Evolutionary conservation across 2,797 vertebrate genomes (phyloP), one percentile per base, ranked within the genome.

Genomic region (Gymnoscopelus microlampas): DNA sequence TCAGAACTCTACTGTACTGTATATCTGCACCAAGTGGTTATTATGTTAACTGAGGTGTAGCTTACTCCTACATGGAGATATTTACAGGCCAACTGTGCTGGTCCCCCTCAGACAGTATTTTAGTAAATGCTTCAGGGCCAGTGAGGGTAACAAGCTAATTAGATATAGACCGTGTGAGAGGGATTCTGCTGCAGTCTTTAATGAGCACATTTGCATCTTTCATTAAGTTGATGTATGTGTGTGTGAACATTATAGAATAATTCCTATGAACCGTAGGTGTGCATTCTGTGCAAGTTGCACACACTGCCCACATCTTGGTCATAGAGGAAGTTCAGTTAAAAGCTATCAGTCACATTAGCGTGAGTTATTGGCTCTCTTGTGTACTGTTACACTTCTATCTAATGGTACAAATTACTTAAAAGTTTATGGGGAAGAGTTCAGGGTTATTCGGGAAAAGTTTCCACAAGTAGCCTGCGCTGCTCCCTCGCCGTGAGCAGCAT

Each of bases 161-260:
- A 91, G 86, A 82, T 74, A 89, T 79, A 69, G 78, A 74, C 73
- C 89, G 63, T 80, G 84, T 85, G 79, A 84, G 74, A 83, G 76
- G 68, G 80, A 88, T 89, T 73, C 26, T 83, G 79, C 82, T 83
- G 85, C 83, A 53, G 68, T 85, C 89, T 93, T 89, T 95, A 97
- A 98, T 97, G 96, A 97, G 94, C 89, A 94, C 93, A 96, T 96
- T 96, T 96, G 94, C 96, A 96, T 96, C 93, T 93, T 94, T 95
- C 95, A 95, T 98, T 96, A 97, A 93, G 91, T 85, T 96, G 95
- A 97, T 97, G 83, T 88, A 94, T 93, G 87, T 81, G 74, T 81
- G 74, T 79, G 84, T 70, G 83, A 79, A 71, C 83, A 84, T 92
- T 87, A 91, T 81, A 83, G 84, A 89, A 86, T 76, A 78, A 86